Conservation (phyloP, 2,797 vertebrate genomes). For the Gephyroberyx darwinii region DNA sequence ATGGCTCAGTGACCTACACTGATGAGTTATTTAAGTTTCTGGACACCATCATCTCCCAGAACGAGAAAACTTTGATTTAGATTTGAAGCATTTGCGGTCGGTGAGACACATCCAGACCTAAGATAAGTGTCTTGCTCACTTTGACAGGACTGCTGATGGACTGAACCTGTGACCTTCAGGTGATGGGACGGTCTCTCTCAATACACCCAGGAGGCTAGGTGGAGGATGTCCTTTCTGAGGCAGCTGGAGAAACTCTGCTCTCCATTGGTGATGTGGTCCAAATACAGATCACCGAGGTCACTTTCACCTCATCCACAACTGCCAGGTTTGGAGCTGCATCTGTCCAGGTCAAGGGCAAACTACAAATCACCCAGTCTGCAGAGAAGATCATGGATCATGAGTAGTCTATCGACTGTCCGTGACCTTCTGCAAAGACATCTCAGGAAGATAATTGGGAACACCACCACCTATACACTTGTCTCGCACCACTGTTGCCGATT, state of each 20-base stretch:
- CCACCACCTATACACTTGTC: neutral
- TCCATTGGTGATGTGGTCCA: neutral
- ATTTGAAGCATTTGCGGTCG: too few relatives aligned
- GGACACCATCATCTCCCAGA: too few relatives aligned
- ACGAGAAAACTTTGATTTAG: too few relatives aligned
- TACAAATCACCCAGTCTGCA: slow-evolving; percentile 29
- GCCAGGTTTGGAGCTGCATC: slow-evolving; percentile 31
- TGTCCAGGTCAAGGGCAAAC: slow-evolving; percentile 37
- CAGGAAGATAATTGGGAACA: slow-evolving; percentile 60
- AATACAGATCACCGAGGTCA: slow-evolving; percentile 11
- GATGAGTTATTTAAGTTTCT: too few relatives aligned
- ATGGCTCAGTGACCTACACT: too few relatives aligned
- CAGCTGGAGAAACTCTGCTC: neutral
- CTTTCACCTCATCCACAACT: slow-evolving; percentile 32
- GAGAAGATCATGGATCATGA: slow-evolving; percentile 24
- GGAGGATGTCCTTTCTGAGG: neutral
- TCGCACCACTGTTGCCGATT: slow-evolving; percentile 20
- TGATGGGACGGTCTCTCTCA: neutral
- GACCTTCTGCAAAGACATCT: slow-evolving; percentile 12
- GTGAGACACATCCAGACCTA: neutral
- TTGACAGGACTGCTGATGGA: slow-evolving; percentile 7
- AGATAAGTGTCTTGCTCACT: neutral
- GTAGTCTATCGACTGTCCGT: too few relatives aligned
- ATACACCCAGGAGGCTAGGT: too few relatives aligned
- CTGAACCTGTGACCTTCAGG: slow-evolving; percentile 1